Conservation (phyloP, 2,113 vertebrate species). For the Fregetta grallaria region DNA sequence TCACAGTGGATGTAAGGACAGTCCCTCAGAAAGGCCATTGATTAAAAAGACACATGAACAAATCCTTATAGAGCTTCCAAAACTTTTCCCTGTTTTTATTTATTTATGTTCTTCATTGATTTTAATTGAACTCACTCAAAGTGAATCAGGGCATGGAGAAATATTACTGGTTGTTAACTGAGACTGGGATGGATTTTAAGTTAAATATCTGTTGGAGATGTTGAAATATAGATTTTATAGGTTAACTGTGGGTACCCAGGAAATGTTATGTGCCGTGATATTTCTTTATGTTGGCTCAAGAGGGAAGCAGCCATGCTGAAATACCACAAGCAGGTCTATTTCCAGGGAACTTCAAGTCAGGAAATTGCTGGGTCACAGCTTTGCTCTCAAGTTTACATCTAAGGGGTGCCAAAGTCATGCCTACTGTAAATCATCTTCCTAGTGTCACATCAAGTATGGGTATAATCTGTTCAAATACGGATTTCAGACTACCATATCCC, state of each 20-base stretch:
- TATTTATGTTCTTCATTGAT: background rate
- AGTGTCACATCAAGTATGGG: background rate
- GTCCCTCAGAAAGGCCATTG: background rate
- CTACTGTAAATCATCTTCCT: background rate
- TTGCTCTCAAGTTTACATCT: background rate
- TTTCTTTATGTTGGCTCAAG: background rate
- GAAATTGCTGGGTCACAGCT: background rate
- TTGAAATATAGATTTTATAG: background rate
- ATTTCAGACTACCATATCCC: background rate
- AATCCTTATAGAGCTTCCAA: background rate
- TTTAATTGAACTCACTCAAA: background rate
- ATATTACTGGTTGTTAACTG: background rate
- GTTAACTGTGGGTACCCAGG: background rate
- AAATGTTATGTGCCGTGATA: fast-evolving
- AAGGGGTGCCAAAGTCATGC: background rate
- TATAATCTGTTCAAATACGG: background rate
- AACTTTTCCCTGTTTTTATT: background rate
- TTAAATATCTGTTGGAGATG: background rate
- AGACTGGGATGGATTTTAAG: background rate
- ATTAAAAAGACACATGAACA: background rate
- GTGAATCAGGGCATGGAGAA: background rate
- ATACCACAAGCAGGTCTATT: background rate
- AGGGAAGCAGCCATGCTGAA: background rate
- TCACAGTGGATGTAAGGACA: background rate
- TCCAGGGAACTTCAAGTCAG: background rate